A percentile compares a stretch with the other conserved stretches of the same genome.
These are phyloP conservation scores for Macrotis lagotis DNA, from an alignment of 2,113 vertebrate genomes.

Conservation along the genomic window DNA sequence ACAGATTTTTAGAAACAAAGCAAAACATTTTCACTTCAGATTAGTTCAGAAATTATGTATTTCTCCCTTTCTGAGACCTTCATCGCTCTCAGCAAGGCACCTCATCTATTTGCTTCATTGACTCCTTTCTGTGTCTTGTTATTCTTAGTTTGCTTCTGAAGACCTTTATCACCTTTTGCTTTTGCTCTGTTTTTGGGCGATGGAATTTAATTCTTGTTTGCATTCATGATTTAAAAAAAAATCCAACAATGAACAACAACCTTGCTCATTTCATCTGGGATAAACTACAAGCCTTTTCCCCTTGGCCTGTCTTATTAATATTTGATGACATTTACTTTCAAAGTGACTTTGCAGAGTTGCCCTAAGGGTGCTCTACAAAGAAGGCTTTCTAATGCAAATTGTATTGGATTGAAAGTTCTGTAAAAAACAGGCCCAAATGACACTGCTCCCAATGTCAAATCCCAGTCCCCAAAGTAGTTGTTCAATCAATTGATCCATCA, in stretches of 20 bases:
- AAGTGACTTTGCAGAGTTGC: conserved; percentile 70
- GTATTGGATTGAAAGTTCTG: conserved; percentile 66
- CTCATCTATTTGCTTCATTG: not conserved
- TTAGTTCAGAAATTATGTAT: not conserved
- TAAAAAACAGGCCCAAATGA: conserved; percentile 63
- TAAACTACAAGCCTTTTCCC: conserved; percentile 64
- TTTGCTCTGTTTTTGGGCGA: conserved; percentile 30
- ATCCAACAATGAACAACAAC: not conserved
- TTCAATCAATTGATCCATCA: conserved; percentile 10
- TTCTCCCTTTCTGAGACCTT: not conserved
- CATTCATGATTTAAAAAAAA: conserved; percentile 46
- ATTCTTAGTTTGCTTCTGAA: conserved; percentile 18
- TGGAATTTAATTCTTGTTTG: conserved; percentile 50
- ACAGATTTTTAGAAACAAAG: not conserved
- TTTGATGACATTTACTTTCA: conserved; percentile 77
- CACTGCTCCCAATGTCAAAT: conserved; percentile 55
- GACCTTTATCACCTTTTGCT: not conserved
- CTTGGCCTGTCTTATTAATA: conserved; percentile 77
- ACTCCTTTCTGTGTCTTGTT: not conserved
- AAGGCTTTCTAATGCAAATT: conserved; percentile 81
- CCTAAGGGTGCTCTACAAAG: conserved; percentile 62
- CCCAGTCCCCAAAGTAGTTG: conserved; percentile 37
- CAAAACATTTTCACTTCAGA: not conserved
- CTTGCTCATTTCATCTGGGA: conserved; percentile 15
- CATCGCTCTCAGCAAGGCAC: not conserved